Conservation (phyloP, 2,797 vertebrate species). For the Merluccius polli region DNA sequence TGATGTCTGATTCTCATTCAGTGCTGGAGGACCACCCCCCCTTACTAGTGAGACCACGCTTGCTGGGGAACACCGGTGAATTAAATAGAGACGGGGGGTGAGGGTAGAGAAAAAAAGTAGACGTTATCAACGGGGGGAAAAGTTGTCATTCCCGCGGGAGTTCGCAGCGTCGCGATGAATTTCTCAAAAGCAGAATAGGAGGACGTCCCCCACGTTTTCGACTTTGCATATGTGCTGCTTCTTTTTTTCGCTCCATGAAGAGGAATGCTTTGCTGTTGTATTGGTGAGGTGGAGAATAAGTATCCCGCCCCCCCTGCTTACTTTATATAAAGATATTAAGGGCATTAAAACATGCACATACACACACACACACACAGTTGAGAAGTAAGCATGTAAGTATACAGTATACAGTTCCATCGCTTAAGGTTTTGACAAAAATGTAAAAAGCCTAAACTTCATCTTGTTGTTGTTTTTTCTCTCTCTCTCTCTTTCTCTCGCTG, state of each 20-base stretch:
- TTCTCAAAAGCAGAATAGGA: conserved; percentile 69
- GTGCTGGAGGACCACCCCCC: conserved; percentile 59
- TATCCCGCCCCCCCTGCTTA: conserved; percentile 27
- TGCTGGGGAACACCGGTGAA: conserved; percentile 71
- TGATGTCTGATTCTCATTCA: conserved; percentile 78
- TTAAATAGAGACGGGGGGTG: conserved; percentile 69
- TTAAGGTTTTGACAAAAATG: too few relatives aligned
- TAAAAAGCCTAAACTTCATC: too few relatives aligned
- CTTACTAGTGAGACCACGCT: conserved; percentile 73
- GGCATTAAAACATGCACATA: conserved; percentile 50
- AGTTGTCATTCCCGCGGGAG: conserved; percentile 69
- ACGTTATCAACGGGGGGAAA: conserved; percentile 67
- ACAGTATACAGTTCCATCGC: too few relatives aligned
- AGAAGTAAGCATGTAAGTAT: too few relatives aligned
- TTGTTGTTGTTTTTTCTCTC: too few relatives aligned
- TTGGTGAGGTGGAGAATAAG: conserved; percentile 46
- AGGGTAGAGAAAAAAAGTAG: conserved; percentile 36
- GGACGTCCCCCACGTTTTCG: conserved; percentile 67
- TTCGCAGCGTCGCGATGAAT: conserved; percentile 64
- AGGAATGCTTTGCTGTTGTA: conserved; percentile 64
- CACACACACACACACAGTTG: too few relatives aligned
- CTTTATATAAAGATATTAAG: conserved; percentile 59
- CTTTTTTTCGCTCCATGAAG: conserved; percentile 65
- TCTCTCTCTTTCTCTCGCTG: too few relatives aligned
- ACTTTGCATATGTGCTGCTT: conserved; percentile 71